Evolutionary conservation across 2,888 invertebrate genomes (phyloP), one percentile per base, ranked within the genome.

Genomic region (Urechis unicinctus): DNA sequence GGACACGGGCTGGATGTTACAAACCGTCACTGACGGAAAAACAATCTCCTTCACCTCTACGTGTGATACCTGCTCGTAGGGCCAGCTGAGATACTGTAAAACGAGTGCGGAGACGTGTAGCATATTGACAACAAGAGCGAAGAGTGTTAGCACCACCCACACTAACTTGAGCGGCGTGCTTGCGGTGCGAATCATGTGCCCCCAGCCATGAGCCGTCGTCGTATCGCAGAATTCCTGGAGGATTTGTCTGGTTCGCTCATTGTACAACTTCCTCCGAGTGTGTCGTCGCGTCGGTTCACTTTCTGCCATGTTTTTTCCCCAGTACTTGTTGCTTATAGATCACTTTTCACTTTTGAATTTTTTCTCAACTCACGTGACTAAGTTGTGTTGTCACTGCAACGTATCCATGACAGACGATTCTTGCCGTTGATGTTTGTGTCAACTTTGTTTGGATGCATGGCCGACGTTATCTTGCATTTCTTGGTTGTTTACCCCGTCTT

Each of bases 1-100:
- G 5, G 73, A 72, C 28, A 71, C 65, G 4, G 72, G 68, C 26
- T 69, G 70, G 24, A 69, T 70, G 60, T 73, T 73, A 56, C 73
- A 73, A 28, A 73, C 61, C 3, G 73, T 70, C 1, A 73, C 66
- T 1, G 72, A 67, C 2, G 73, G 73, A 55, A 71, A 73, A 53
- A 71, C 69, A 9, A 73, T 71, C 68, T 69, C 68, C 3, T 36
- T 21, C 26, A 56, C 26, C 21, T 52, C 41, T 6, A 55, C 52
- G 21, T 31, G 26, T 25, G 54, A 9, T 9, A 54, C 54, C 29
- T 57, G 57, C 30, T 57, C 57, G 2, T 24, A 42, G n/a, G 53
- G 57, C 17, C 30, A 57, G 17, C 21, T 4, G 26, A 57, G 50
- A 24, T 57, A 57, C 25, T 57, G 57, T 13, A 21, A 9, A 9